These are phyloP conservation scores for Mesaphorura yosii DNA, from an alignment of 1,140 invertebrate species.

Conservation along the genomic window DNA sequence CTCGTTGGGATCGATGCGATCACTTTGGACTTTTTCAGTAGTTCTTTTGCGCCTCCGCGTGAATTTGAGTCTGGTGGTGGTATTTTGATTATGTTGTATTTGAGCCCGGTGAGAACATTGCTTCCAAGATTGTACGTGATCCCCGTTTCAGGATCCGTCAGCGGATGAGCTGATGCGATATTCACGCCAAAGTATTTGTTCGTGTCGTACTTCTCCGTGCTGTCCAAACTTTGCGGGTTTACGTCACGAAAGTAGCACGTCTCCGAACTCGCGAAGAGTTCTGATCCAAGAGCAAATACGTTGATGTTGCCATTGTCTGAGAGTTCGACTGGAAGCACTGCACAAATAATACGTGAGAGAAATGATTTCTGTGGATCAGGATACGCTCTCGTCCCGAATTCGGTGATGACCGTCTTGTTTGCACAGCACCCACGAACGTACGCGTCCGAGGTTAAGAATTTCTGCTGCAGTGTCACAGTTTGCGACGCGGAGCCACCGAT, in stretches of 20 bases:
- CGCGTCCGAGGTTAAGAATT: conserved; percentile 16
- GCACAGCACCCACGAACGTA: conserved; percentile 35
- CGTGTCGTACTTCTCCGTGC: conserved; percentile 14
- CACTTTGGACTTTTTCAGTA: conserved; percentile 22
- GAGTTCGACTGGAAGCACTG: conserved; percentile 18
- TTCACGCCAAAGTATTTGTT: conserved; percentile 25
- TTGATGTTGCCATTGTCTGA: conserved; percentile 20
- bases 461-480: conserved; percentile 32
- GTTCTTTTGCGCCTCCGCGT: conserved; percentile 14
- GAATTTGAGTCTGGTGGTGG: conserved; percentile 17
- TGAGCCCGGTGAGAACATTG: conserved; percentile 26
- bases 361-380: conserved; percentile 38
- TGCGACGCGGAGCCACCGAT: conserved; percentile 31
- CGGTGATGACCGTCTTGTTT: conserved; percentile 35
- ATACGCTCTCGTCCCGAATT: conserved; percentile 38
- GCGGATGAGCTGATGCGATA: conserved; percentile 15
- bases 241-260: conserved; percentile 22
- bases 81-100: conserved; percentile 34
- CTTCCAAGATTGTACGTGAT: conserved; percentile 36
- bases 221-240: conserved; percentile 5
- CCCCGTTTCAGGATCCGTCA: conserved; percentile 33
- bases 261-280: conserved; percentile 19
- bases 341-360: conserved; percentile 33
- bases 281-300: conserved; percentile 20
- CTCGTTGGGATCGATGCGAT: conserved; percentile 12